Conservation (phyloP, 2,888 invertebrate genomes). For the Athalia circularis region DNA sequence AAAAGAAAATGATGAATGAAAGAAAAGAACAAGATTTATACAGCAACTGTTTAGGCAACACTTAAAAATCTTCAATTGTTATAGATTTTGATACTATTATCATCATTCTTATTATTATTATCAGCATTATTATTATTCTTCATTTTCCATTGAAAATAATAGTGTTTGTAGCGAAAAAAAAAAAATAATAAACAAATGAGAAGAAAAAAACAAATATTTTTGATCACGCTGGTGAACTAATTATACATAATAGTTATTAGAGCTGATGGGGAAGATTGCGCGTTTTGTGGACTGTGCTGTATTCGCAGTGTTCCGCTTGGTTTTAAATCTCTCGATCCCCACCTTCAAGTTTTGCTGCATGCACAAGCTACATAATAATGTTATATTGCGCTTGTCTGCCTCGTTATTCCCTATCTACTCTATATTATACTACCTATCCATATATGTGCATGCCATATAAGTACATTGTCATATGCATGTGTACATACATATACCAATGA, state of each 20-base stretch:
- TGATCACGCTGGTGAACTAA: not conserved
- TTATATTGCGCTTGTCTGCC: too few relatives aligned
- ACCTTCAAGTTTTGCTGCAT: not conserved
- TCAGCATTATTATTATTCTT: not conserved
- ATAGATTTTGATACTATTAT: too few relatives aligned
- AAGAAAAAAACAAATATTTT: not conserved
- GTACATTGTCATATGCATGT: too few relatives aligned
- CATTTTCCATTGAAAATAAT: not conserved
- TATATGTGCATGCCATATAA: too few relatives aligned
- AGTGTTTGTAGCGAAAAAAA: not conserved
- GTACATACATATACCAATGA: too few relatives aligned
- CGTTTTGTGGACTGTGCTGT: not conserved
- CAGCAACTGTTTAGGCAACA: not conserved
- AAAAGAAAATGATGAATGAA: too few relatives aligned
- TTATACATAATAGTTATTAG: too few relatives aligned
- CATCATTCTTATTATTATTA: not conserved
- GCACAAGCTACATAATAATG: not conserved
- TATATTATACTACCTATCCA: too few relatives aligned
- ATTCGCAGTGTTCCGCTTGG: not conserved
- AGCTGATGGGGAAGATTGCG: not conserved
- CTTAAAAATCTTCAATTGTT: too few relatives aligned
- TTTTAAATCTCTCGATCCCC: not conserved
- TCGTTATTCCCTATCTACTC: too few relatives aligned
- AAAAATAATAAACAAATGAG: not conserved
- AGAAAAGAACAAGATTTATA: not conserved